Evolutionary conservation across 1,140 invertebrate genomes (phyloP), one percentile per base, ranked within the genome.

Genomic region (Pseudomyrmex cubaensis): DNA sequence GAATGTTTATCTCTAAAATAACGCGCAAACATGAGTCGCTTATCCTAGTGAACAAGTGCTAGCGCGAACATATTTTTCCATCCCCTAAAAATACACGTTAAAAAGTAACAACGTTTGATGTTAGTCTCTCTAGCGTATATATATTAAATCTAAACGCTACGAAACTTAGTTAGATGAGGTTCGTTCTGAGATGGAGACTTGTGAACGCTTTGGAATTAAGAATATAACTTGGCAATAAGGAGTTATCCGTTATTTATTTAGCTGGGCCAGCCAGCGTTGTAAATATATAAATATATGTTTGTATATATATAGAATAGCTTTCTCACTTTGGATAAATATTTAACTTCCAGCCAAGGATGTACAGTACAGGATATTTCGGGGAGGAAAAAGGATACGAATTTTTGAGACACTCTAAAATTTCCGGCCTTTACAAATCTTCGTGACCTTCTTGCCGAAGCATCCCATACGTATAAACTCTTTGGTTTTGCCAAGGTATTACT

Each of bases 211-310:
- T 80, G 61, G 63, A 84, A 72, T 82, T 85, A 80, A 82, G 57
- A 90, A 84, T 87, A 78, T 86, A 84, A 86, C 82, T 90, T 88
- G 89, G 87, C 87, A 90, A 90, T 85, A 83, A 78, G 52, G 64
- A 85, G 72, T 89, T 87, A 89, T 80, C 15, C 59, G 46, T 84
- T 88, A 87, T 54, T 85, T 87, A 75, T 80, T 70, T 56, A 85
- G 44, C 90, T 88, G 91, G 91, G 73, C 91, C 91, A 91, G 92
- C 91, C 92, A 92, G 90, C 57, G 77, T 84, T 70, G 85, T 86
- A 82, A 83, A 87, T 86, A 86, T 85, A 86, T 88, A 87, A 86
- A 87, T 83, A 90, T 90, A 88, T 86, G 70, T 77, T 84, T 88
- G 77, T 89, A 88, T 74, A 63, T 88, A 89, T 54, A 70, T 86